Conservation (phyloP, 2,113 vertebrate genomes). For the Morone chrysops region DNA sequence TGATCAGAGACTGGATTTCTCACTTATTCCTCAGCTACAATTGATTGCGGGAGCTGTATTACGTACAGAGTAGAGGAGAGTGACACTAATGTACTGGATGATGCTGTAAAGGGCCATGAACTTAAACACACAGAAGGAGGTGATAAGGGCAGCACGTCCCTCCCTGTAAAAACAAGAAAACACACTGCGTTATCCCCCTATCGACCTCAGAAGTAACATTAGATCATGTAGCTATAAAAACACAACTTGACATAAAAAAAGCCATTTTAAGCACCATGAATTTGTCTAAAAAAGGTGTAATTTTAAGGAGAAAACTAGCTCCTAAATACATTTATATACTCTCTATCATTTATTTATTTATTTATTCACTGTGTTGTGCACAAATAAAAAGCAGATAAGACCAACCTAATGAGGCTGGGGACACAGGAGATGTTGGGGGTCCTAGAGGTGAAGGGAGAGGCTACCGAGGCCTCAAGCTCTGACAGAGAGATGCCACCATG, state of each 20-base stretch:
- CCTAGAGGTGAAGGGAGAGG: slow-evolving; percentile 97
- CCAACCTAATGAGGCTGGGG: slow-evolving; percentile 95
- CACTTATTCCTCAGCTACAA: background rate
- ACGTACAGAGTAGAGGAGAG: slow-evolving; percentile 96
- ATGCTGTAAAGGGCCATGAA: slow-evolving; percentile 99
- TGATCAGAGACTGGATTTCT: background rate
- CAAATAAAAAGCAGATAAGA: background rate
- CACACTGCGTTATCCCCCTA: background rate
- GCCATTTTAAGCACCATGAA: background rate
- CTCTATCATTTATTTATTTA: background rate
- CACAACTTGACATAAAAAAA: too few species aligned
- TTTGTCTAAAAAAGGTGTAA: background rate
- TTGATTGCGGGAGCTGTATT: background rate
- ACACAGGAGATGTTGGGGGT: slow-evolving; percentile 98
- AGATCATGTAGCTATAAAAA: background rate
- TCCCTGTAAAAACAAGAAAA: slow-evolving; percentile 86
- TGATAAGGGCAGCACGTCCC: slow-evolving; percentile 96
- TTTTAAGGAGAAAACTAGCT: background rate
- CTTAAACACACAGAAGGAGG: slow-evolving; percentile 99
- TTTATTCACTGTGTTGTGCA: background rate
- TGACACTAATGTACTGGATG: slow-evolving; percentile 98
- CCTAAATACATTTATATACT: background rate
- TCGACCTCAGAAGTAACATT: background rate
- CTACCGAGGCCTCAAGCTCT: slow-evolving; percentile 97
- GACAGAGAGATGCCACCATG: slow-evolving; percentile 97